Base-by-base conservation (phyloP, 2,113 vertebrate species). In the Passer montanus region DNA sequence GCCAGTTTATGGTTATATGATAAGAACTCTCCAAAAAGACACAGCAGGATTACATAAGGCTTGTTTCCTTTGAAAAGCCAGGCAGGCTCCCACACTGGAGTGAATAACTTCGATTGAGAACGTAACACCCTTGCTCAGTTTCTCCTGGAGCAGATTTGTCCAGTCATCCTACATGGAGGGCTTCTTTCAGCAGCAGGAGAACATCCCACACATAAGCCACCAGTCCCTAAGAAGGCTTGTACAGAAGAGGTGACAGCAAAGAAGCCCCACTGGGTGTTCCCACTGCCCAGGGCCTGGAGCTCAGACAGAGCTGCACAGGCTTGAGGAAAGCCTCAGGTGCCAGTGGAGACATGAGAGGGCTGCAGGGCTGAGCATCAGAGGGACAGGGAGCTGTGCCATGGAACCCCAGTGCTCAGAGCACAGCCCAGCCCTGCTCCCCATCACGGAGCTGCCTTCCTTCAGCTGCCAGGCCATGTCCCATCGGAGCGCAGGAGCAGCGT, bases 401-500 rank as follows among this genome's bases (percentile, higher is more conserved):
- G 47, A 87, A 37, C 1, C 9, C 11, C 37, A 64, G 56, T 2
- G 1, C 41, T 14, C 0, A 59, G 41, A 46, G 31, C 15, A 6
- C 37, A 31, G n/a, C 8, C 44, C 39, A 67, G 58, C 33, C 37
- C 26, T 33, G 55, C 28, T 28, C 37, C 24, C 7, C 27, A 17
- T 3, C 39, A 44, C 0, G 0, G 18, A 89, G 55, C 21, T 66
- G 59, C 50, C 46, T 37, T 63, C 18, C 47, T 46, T 21, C 39
- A 59, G 78, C 78, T 60, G 52, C 43, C 13, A 2, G 0, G 18
- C 33, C 76, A 28, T 1, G 0, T 35, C 44, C 44, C 47, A 15
- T 2, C 0, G 0, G 21, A 67, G 47, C 2, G 3, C n/a, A 41
- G 33, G 30, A 59, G 16, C 46, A 46, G 28, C 3, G 1, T 0